Base-by-base conservation (phyloP, 1,140 invertebrate species). In the Paralvinella palmiformis region DNA sequence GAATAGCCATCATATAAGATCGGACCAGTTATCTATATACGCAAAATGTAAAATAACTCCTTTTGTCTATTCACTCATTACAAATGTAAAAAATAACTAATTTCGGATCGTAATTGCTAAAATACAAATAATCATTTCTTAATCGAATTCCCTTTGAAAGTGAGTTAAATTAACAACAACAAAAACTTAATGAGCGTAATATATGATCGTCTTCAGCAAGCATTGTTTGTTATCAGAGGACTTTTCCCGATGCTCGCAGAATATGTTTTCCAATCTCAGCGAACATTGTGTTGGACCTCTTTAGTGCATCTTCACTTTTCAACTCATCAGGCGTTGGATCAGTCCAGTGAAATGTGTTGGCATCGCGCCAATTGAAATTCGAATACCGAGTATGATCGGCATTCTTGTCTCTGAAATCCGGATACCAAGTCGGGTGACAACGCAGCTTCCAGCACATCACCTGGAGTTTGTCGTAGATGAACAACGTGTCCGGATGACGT, bases 311-410 rank as follows among this genome's bases (percentile, higher is more conserved):
- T 5, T 57, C 29, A 35, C 33, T 63, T 35, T 33, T 53, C n/a
- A 29, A 65, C 48, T 65, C 63, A 1, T 56, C 10, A n/a, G 63
- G 63, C 17, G 52, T 65, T 0, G 63, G 63, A 35, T 59, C 45
- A n/a, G 63, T 65, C 63, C 63, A 65, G 57, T 65, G 63, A 57
- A 65, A 59, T 31, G 63, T 57, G 63, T 59, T 27, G 20, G 56
- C 45, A 20, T 65, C 63, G 15, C 22, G 20, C 15, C 63, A n/a
- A 56, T 57, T 60, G 44, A 60, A 24, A 31, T 41, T 57, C 31
- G 33, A 17, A 27, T 65, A 37, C 32, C 15, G 29, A 13, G 45
- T 36, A 37, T 67, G 65, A 31, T 67, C 52, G 15, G 58, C 37
- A 37, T 53, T 57, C 41, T 67, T 61, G 33, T 67, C 31, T 22